Conservation (phyloP, 2,888 invertebrate genomes). For the Hirtodrosophila confusa region DNA sequence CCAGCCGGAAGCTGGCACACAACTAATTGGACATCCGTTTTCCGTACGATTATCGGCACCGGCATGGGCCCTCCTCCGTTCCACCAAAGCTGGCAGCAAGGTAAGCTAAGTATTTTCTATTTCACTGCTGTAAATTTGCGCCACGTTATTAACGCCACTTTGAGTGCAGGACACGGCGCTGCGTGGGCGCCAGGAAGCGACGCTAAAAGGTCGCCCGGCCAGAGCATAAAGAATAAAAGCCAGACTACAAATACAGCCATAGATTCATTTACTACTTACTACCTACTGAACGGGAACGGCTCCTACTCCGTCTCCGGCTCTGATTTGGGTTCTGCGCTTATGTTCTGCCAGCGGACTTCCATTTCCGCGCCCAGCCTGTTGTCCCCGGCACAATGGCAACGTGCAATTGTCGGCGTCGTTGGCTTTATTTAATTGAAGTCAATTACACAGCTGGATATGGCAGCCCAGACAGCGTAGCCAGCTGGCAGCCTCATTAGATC, state of each 20-base stretch:
- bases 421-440: conserved; percentile 82
- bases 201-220: conserved; percentile 55
- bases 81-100: conserved; percentile 25
- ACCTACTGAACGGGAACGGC: background rate
- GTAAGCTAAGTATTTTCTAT: conserved; percentile 64
- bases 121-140: conserved; percentile 67
- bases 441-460: conserved; percentile 80
- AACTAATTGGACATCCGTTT: conserved; percentile 83
- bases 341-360: conserved; percentile 53
- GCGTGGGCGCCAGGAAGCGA: conserved; percentile 45
- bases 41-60: conserved; percentile 77
- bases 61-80: conserved; percentile 5
- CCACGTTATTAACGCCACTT: conserved; percentile 80
- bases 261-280: conserved; percentile 48
- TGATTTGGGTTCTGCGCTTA: conserved; percentile 23
- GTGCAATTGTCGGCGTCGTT: conserved; percentile 74
- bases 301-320: conserved; percentile 3
- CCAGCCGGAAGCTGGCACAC: conserved; percentile 78
- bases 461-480: conserved; percentile 41
- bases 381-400: conserved; percentile 60
- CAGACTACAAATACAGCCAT: conserved; percentile 32
- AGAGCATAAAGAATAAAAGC: conserved; percentile 39
- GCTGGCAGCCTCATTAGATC: conserved; percentile 75
- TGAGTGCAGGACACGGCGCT: conserved; percentile 59
- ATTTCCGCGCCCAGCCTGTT: conserved; percentile 33